Conservation (phyloP, 2,888 invertebrate species). For the Cremastinae sp. region DNA sequence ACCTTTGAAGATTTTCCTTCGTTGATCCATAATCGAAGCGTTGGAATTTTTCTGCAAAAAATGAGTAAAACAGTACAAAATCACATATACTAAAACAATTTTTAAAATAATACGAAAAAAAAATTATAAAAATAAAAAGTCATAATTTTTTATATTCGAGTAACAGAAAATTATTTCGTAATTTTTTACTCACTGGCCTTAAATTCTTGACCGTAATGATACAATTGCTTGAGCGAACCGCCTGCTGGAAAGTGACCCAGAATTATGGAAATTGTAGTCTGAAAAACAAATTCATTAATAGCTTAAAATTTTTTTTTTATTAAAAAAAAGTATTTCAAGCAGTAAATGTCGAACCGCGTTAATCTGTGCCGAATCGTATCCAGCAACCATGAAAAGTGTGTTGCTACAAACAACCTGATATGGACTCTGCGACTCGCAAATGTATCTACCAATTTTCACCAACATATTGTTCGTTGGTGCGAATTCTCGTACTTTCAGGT, state of each 20-base stretch:
- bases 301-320: background rate
- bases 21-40: constrained; percentile 82
- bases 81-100: no score
- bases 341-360: constrained; percentile 79
- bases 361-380: constrained; percentile 83
- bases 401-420: constrained; percentile 85
- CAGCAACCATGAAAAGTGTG: constrained; percentile 84
- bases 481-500: constrained; percentile 69
- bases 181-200: constrained; percentile 64
- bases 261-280: constrained; percentile 87
- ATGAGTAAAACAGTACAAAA: background rate
- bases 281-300: constrained; percentile 47
- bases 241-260: constrained; percentile 86
- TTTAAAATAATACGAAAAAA: background rate
- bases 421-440: constrained; percentile 73
- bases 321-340: constrained; percentile 9
- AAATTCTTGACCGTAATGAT: constrained; percentile 86
- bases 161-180: no score
- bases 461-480: constrained; percentile 71
- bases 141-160: no score
- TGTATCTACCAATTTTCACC: constrained; percentile 70
- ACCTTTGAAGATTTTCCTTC: constrained; percentile 82
- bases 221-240: constrained; percentile 85
- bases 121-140: background rate
- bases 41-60: constrained; percentile 77